Percentiles rank a stretch among this genome's conserved stretches.
Evolutionary conservation across 2,113 vertebrate species (phyloP).

Genomic region (Ciconia maguari): DNA sequence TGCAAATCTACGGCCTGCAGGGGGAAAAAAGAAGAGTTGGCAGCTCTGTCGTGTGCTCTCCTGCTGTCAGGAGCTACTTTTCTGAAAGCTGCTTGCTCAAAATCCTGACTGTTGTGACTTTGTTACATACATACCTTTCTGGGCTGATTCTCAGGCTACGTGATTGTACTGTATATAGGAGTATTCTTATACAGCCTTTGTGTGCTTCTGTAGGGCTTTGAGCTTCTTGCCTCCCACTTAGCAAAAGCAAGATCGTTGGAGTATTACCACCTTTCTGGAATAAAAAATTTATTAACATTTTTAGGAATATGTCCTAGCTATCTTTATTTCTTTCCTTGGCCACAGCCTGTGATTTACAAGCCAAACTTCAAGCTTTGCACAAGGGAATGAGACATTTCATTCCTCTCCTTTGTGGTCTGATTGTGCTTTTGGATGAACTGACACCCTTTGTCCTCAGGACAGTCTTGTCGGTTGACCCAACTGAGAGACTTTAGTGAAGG

Average conservation of each 20-base stretch:
- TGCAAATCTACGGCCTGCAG: neutral
- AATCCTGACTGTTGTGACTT: neutral
- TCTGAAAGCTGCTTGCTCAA: neutral
- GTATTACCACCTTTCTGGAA: neutral
- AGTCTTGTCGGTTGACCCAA: neutral
- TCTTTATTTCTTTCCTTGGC: neutral
- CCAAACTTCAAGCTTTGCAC: neutral
- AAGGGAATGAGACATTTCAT: neutral
- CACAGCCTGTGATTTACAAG: neutral
- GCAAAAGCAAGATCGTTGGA: neutral
- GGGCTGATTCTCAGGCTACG: neutral
- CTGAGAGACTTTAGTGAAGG: neutral
- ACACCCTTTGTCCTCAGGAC: neutral
- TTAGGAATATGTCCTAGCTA: neutral
- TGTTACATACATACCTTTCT: neutral
- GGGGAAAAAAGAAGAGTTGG: neutral
- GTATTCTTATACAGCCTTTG: neutral
- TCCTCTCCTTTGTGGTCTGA: neutral
- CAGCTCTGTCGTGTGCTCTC: neutral
- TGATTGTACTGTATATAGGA: neutral
- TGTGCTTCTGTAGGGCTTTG: neutral
- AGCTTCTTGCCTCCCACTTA: neutral
- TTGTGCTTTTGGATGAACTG: neutral
- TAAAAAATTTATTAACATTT: neutral
- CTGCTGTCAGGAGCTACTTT: neutral